These are phyloP conservation scores for Calliopsis andreniformis DNA, from an alignment of 1,140 invertebrate genomes.

Conservation along the genomic window DNA sequence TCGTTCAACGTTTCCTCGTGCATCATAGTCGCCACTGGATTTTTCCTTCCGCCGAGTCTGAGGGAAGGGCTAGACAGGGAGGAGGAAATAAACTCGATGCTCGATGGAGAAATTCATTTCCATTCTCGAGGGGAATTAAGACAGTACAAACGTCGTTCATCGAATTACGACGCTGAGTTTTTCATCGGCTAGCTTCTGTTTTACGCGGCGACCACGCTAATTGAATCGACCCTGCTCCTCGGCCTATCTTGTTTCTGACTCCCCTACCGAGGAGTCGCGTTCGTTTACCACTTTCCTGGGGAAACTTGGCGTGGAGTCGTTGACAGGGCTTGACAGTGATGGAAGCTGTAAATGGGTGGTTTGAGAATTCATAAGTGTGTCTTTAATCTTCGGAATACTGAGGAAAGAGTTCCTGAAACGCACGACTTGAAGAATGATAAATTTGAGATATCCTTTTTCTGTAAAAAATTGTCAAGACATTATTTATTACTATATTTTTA, in stretches of 20 bases:
- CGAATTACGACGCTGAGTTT: slow-evolving; percentile 25
- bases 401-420: too few relatives aligned
- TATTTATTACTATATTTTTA: too few relatives aligned
- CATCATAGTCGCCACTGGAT: background rate
- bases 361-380: too few relatives aligned
- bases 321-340: too few relatives aligned
- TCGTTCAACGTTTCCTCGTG: background rate
- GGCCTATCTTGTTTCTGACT: too few relatives aligned
- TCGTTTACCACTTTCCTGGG: too few relatives aligned
- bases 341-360: background rate
- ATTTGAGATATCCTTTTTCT: too few relatives aligned
- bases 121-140: slow-evolving; percentile 53
- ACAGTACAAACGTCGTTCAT: slow-evolving; percentile 1
- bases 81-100: slow-evolving; percentile 15
- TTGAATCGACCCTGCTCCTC: slow-evolving; percentile 27
- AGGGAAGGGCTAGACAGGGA: slow-evolving; percentile 3
- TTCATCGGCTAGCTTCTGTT: slow-evolving; percentile 22
- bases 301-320: too few relatives aligned
- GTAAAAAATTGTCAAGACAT: too few relatives aligned
- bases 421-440: too few relatives aligned
- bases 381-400: too few relatives aligned
- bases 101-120: slow-evolving; percentile 40
- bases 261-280: too few relatives aligned
- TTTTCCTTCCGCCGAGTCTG: background rate
- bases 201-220: slow-evolving; percentile 22